Base-by-base conservation (phyloP, 2,113 vertebrate species). In the Motacilla tschutschensis region DNA sequence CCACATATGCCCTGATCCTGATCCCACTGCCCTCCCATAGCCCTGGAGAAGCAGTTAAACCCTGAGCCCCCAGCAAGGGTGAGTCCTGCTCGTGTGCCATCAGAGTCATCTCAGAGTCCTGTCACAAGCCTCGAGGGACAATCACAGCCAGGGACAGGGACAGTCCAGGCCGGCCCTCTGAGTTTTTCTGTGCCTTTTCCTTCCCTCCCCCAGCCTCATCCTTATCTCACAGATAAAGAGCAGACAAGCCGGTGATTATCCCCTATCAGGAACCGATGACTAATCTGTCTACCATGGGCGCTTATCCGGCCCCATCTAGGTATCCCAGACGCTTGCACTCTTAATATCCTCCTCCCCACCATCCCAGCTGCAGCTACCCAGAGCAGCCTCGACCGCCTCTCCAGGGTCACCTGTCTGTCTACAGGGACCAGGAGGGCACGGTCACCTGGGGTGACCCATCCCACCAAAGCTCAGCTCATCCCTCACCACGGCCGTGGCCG, bases 161-260 rank as follows among this genome's bases (percentile, higher is more conserved):
- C n/a, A 48, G 66, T 13, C 75, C 71, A 48, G 8, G 22, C 54
- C 2, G 20, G 66, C n/a, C 21, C 5, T 31, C 26, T 59, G 51
- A 51, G 87, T 70, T 82, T 70, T 82, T 50, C 43, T 4, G 1
- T 53, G 66, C 24, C 43, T 93, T 67, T 28, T 90, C 66, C 55
- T 71, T 91, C 86, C 80, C 54, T 75, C 80, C 85, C 90, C 80
- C 79, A 84, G 28, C 29, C 44, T 26, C 2, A 8, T 63, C 80
- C 82, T 93, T 80, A 93, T 94, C 93, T 83, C 3, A 0, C 55
- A 92, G 92, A 92, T 91, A 90, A 92, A 92, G 53, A 82, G 86
- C 74, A 94, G 90, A 92, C 93, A 92, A 94, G 90, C 74, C 31
- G 70, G 81, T 2, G 90, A 95, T 93, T 94, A 94, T 93, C 88